Percentiles rank a stretch among this genome's conserved stretches.
Conservation (phyloP, 1,140 invertebrate genomes). For the Cyclina sinensis region DNA sequence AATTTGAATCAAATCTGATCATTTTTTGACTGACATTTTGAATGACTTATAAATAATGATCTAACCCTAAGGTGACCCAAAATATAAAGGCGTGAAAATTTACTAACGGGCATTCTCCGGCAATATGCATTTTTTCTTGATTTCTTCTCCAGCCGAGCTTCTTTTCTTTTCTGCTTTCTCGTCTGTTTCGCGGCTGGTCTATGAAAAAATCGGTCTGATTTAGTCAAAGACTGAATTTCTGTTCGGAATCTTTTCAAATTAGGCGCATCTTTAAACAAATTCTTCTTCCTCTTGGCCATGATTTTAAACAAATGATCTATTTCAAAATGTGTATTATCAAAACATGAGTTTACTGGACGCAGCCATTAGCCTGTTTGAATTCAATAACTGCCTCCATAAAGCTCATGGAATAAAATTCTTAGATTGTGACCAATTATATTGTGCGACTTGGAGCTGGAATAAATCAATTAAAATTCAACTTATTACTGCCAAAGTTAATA, state of each 20-base stretch:
- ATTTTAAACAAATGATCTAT: neutral
- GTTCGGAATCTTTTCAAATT: constrained; percentile 52
- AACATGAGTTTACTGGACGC: neutral
- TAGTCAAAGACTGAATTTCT: constrained; percentile 46
- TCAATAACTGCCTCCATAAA: too few species aligned
- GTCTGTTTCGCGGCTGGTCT: constrained; percentile 10
- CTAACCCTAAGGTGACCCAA: too few species aligned
- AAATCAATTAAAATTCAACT: too few species aligned
- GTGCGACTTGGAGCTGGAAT: too few species aligned
- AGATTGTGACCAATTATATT: too few species aligned
- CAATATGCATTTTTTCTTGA: constrained; percentile 67
- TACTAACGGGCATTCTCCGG: constrained; percentile 58
- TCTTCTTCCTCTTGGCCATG: constrained; percentile 27
- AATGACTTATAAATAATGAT: too few species aligned
- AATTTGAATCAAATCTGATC: too few species aligned
- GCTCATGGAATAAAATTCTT: too few species aligned
- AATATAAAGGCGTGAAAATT: too few species aligned
- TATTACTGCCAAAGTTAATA: too few species aligned
- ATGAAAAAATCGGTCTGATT: neutral
- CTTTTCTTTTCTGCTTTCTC: constrained; percentile 74
- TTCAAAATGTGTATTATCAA: neutral
- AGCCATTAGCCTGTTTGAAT: neutral
- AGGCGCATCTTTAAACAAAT: constrained; percentile 35
- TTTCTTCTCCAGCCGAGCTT: constrained; percentile 67
- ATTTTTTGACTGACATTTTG: too few species aligned